A percentile compares a stretch with the other conserved stretches of the same genome.
phyloP scores from a whole-genome alignment of 2,113 vertebrate species.

The Sporophila hypoxantha region DNA sequence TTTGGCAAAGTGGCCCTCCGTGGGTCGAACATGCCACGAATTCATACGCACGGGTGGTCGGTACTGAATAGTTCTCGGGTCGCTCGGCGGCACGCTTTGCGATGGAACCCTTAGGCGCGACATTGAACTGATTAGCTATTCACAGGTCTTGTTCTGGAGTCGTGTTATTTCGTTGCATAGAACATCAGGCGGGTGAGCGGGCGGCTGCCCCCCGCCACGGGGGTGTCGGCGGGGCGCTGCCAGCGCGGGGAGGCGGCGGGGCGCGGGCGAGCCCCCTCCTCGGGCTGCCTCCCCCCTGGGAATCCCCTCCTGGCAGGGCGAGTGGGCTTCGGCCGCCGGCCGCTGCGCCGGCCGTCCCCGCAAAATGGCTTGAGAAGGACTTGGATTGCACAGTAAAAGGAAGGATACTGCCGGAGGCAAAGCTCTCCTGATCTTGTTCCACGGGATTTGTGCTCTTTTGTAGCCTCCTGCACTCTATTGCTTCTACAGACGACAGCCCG shows the following conservation, averaged over 20 bases:
- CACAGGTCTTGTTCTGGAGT: slow-evolving; percentile 79
- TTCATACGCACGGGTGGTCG: slow-evolving; percentile 81
- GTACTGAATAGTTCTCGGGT: slow-evolving; percentile 81
- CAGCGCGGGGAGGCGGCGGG: neutral
- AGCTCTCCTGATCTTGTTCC: slow-evolving; percentile 75
- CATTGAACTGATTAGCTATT: slow-evolving; percentile 79
- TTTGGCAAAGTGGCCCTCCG: slow-evolving; percentile 88
- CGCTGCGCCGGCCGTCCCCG: slow-evolving; percentile 31
- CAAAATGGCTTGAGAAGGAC: slow-evolving; percentile 77
- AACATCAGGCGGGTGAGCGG: slow-evolving; percentile 87
- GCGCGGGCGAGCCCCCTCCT: neutral
- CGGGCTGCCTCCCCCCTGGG: neutral
- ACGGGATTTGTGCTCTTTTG: slow-evolving; percentile 87
- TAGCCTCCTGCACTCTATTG: slow-evolving; percentile 95
- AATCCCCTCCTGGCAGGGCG: neutral
- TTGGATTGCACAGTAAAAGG: slow-evolving; percentile 78
- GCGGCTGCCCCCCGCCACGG: slow-evolving; percentile 67
- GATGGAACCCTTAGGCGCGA: slow-evolving; percentile 80
- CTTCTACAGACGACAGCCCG: slow-evolving; percentile 78
- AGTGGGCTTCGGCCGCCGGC: neutral
- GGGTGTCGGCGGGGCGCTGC: neutral
- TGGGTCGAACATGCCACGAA: slow-evolving; percentile 92
- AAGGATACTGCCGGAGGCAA: slow-evolving; percentile 71
- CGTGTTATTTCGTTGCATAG: slow-evolving; percentile 98
- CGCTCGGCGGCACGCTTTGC: slow-evolving; percentile 69